Evolutionary conservation across 2,888 invertebrate species (phyloP), one percentile per base, ranked within the genome.

Genomic region (Criorhina ranunculi): DNA sequence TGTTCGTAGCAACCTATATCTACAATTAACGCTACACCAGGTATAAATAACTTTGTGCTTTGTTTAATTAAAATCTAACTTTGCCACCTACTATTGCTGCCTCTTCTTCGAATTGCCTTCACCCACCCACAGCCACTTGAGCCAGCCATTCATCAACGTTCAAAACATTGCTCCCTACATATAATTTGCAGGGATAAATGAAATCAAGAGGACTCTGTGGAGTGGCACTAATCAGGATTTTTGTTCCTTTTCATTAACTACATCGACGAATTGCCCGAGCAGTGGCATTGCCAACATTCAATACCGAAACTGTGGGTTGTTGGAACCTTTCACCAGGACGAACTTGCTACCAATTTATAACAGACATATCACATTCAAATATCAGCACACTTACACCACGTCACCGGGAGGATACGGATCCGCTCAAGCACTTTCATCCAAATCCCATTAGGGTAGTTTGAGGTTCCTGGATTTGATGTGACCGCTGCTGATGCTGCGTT

Each of bases 1-100:
- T 49, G 31, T 59, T 31, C 49, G 59, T 31, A 57, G 55, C 11
- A 40, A 49, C 40, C 33, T 78, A 57, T 78, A 62, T 31, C 42
- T 70, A 24, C 24, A 24, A 55, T 70, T 55, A 70, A 46, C 55
- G 51, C 62, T 40, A 40, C 55, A 55, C 53, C 55, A 40, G 33
- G 9, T 55, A 44, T 62, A 49, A 31, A 78, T 64, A 78, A 70
- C 60, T 78, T 64, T 64, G 11, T 60, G 70, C 37, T 78, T 55
- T 46, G 62, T 78, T 78, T 78, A 78, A 78, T 78, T 78, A 78
- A 78, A 78, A 78, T 64, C 62, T 53, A 49, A 70, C 78, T 78
- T 57, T 55, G 31, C 55, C 70, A 70, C 40, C 55, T 78, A 40
- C 59, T 31, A n/a, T 11, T 67, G 51, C 29, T 37, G 11, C 33